phyloP scores from a whole-genome alignment of 2,113 vertebrate species.

The Oenanthe oenanthe region DNA sequence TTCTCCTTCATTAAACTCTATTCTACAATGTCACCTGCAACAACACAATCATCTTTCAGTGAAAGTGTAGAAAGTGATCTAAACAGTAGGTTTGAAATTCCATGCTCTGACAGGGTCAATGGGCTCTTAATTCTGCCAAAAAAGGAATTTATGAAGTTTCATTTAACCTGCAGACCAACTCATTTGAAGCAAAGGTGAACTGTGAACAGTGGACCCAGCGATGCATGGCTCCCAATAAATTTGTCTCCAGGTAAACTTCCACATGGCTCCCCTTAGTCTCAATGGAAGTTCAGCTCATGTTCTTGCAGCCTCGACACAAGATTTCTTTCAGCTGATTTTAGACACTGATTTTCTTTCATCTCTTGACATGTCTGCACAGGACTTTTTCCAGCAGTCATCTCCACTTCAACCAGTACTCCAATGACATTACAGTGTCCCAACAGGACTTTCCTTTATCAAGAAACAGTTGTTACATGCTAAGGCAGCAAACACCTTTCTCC shows the following conservation, averaged over 20 bases:
- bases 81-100: not conserved
- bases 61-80: not conserved
- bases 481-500: not conserved
- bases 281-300: not conserved
- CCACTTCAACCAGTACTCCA: not conserved
- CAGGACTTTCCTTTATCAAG: fast-evolving
- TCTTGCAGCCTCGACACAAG: not conserved
- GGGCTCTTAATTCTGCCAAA: not conserved
- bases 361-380: not conserved
- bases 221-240: not conserved
- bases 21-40: constrained; percentile 7
- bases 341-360: not conserved
- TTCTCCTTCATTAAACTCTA: constrained; percentile 6
- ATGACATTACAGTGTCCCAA: not conserved
- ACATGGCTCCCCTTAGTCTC: not conserved
- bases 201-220: not conserved
- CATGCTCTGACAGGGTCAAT: not conserved
- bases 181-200: not conserved
- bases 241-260: not conserved
- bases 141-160: constrained; percentile 2
- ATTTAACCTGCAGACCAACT: not conserved
- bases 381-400: not conserved
- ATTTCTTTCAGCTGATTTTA: not conserved
- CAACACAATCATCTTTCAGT: not conserved
- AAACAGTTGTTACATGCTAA: not conserved